phyloP scores from a whole-genome alignment of 2,888 invertebrate genomes.

The Drosophila cognata region DNA sequence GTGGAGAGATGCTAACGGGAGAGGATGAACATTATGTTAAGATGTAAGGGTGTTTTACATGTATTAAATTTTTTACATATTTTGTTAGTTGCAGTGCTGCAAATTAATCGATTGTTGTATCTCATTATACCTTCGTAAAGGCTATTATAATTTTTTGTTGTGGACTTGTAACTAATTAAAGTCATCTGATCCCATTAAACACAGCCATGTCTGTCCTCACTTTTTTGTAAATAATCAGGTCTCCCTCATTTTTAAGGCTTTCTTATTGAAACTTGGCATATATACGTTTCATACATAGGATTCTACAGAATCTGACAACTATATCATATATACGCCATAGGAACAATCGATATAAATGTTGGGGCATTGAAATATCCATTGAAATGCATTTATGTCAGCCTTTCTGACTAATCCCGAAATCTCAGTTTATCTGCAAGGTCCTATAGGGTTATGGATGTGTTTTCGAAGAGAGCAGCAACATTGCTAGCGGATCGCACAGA shows the following conservation, averaged over 20 bases:
- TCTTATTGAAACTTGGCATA: background rate
- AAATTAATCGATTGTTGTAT: background rate
- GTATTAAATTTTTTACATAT: background rate
- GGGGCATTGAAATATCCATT: background rate
- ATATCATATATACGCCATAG: background rate
- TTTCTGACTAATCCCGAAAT: background rate
- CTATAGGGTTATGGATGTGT: background rate
- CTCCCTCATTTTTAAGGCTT: background rate
- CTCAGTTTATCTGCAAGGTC: background rate
- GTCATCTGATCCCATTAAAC: background rate
- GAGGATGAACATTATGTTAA: background rate
- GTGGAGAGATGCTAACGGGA: conserved; percentile 5
- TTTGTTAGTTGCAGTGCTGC: background rate
- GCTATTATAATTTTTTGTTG: background rate
- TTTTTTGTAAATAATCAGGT: background rate
- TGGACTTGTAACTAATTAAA: background rate
- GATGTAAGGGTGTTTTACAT: background rate
- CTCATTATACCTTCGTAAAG: background rate
- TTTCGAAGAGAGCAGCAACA: background rate
- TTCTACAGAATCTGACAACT: background rate
- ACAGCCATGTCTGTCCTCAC: background rate
- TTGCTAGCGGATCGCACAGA: background rate
- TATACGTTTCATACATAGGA: background rate
- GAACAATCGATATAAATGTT: background rate
- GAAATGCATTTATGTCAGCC: background rate